phyloP scores from a whole-genome alignment of 1,140 invertebrate species.

The Pseudomyrmex pallidus region DNA sequence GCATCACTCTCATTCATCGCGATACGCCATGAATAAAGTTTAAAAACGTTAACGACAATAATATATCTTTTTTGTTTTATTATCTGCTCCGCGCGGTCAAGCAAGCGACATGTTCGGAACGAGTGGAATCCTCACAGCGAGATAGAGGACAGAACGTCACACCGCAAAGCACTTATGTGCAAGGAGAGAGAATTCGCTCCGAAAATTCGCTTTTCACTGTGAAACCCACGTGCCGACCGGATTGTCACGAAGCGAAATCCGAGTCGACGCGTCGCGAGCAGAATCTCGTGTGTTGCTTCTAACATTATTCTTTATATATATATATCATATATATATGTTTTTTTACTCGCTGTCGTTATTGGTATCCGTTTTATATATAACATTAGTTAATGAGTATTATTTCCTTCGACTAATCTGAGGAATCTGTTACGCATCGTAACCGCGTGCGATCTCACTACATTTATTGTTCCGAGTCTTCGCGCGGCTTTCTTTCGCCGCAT shows the following conservation, averaged over 20 bases:
- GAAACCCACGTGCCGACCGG: constrained; percentile 36
- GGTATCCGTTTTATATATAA: constrained; percentile 29
- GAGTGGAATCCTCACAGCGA: constrained; percentile 3
- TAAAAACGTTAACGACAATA: constrained; percentile 82
- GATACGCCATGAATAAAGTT: constrained; percentile 79
- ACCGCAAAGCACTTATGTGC: background rate
- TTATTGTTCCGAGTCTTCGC: constrained; percentile 42
- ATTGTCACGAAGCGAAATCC: constrained; percentile 36
- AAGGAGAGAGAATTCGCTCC: constrained; percentile 20
- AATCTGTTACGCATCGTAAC: constrained; percentile 9
- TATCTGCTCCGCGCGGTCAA: constrained; percentile 54
- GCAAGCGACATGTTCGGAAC: constrained; percentile 59
- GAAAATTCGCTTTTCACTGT: constrained; percentile 48
- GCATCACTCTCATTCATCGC: constrained; percentile 5
- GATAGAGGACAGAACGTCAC: background rate
- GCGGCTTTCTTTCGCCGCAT: background rate
- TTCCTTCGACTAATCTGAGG: constrained; percentile 26
- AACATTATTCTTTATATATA: constrained; percentile 34
- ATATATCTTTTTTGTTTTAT: constrained; percentile 71
- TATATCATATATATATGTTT: constrained; percentile 10
- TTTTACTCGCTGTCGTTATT: constrained; percentile 64
- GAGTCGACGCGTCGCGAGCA: background rate
- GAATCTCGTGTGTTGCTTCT: constrained; percentile 23
- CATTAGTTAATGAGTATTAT: constrained; percentile 64
- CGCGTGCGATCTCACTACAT: constrained; percentile 5